Evolutionary conservation across 1,140 invertebrate genomes (phyloP).

Genomic region (Contarinia nasturtii): DNA sequence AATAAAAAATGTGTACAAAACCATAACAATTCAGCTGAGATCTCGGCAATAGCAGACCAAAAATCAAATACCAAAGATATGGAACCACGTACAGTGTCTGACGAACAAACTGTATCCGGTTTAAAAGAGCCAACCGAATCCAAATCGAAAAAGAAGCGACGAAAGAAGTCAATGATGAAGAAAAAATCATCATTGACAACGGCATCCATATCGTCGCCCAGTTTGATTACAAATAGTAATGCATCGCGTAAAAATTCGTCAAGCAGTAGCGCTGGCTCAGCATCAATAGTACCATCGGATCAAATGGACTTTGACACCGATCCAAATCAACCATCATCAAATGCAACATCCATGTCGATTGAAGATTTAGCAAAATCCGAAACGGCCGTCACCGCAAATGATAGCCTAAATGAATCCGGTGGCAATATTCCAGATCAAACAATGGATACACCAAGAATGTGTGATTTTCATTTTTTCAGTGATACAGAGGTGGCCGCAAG

Average conservation of each 20-base stretch:
- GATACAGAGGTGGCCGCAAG: conserved; percentile 53
- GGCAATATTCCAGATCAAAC: not conserved
- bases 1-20: conserved; percentile 11
- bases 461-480: conserved; percentile 69
- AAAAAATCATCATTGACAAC: conserved; percentile 28
- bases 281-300: conserved; percentile 5
- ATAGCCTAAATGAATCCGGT: not conserved
- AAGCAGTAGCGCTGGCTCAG: conserved; percentile 19
- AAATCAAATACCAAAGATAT: too few species aligned
- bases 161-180: conserved; percentile 57
- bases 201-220: too few species aligned
- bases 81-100: not conserved
- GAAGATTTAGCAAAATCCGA: conserved; percentile 4
- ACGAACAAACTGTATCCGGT: conserved; percentile 6
- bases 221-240: conserved; percentile 17
- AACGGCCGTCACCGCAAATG: conserved; percentile 8
- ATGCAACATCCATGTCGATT: conserved; percentile 8
- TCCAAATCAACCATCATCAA: conserved; percentile 8
- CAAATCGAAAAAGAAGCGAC: conserved; percentile 48
- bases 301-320: conserved; percentile 9
- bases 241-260: conserved; percentile 45
- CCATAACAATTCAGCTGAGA: not conserved
- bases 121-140: conserved; percentile 20
- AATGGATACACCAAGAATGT: conserved; percentile 6
- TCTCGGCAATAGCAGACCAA: too few species aligned